Percentiles rank a stretch among this genome's conserved stretches.
Evolutionary conservation across 1,140 invertebrate species (phyloP).

Genomic region (Cotesia glomerata): DNA sequence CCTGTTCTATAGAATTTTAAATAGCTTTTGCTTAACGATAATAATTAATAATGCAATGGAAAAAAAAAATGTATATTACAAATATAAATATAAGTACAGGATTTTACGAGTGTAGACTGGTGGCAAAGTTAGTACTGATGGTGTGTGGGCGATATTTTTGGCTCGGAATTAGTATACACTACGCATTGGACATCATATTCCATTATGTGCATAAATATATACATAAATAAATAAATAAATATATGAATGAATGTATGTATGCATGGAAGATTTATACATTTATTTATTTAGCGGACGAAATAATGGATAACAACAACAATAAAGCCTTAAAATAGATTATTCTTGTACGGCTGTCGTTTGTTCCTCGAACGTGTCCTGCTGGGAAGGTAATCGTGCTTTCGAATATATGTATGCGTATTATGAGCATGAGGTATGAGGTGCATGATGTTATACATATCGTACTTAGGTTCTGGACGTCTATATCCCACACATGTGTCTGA

Average conservation of each 20-base stretch:
- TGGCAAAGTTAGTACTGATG: background rate
- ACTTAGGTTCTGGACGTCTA: background rate
- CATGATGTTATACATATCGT: background rate
- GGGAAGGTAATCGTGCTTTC: constrained; percentile 12
- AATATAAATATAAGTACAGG: too few species aligned
- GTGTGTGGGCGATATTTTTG: constrained; percentile 36
- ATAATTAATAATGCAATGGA: too few species aligned
- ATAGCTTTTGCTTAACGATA: too few species aligned
- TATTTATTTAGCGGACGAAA: background rate
- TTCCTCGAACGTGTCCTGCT: constrained; percentile 1
- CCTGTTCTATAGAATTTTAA: too few species aligned
- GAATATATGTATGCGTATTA: background rate
- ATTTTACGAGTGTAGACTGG: too few species aligned
- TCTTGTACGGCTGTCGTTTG: constrained; percentile 13
- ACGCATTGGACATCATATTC: background rate
- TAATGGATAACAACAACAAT: background rate
- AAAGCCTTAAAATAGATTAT: constrained; percentile 7
- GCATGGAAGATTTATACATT: too few species aligned
- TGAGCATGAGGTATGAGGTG: too few species aligned
- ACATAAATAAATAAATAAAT: background rate
- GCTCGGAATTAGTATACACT: constrained; percentile 32
- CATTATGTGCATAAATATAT: background rate
- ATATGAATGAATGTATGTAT: background rate
- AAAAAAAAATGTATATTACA: too few species aligned
- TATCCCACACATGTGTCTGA: constrained; percentile 9